phyloP scores from a whole-genome alignment of 2,888 invertebrate genomes.

The Tipula confusa region DNA sequence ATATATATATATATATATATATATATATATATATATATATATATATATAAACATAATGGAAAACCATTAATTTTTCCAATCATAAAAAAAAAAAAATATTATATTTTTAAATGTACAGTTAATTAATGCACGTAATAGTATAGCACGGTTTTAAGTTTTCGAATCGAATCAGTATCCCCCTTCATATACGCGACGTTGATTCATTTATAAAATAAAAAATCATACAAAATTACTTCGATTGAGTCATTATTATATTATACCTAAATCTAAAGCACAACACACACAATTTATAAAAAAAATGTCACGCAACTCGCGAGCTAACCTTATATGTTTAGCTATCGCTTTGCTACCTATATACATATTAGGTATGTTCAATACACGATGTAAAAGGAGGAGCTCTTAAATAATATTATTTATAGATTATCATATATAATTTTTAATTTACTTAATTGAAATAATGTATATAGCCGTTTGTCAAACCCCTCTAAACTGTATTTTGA shows the following conservation, averaged over 20 bases:
- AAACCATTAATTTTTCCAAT: not conserved
- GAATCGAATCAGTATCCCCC: not conserved
- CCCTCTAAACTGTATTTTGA: not conserved
- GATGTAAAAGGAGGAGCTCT: not conserved
- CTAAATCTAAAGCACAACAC: not conserved
- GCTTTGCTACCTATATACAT: not conserved
- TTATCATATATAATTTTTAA: not conserved
- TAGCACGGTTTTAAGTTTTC: not conserved
- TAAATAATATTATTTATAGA: conserved; percentile 20
- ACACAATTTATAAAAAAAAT: not conserved
- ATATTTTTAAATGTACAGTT: not conserved
- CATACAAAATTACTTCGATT: not conserved
- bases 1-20: too few species aligned
- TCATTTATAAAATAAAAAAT: not conserved
- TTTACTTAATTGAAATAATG: not conserved
- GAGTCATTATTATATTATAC: conserved; percentile 13
- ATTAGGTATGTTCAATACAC: too few species aligned
- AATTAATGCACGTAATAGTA: not conserved
- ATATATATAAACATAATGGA: not conserved
- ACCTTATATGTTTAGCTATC: not conserved
- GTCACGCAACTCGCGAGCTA: not conserved
- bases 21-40: too few species aligned
- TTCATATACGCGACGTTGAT: not conserved
- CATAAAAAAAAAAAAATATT: not conserved
- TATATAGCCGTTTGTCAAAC: not conserved